phyloP scores from a whole-genome alignment of 2,797 vertebrate species.

The Selene dorsalis region DNA sequence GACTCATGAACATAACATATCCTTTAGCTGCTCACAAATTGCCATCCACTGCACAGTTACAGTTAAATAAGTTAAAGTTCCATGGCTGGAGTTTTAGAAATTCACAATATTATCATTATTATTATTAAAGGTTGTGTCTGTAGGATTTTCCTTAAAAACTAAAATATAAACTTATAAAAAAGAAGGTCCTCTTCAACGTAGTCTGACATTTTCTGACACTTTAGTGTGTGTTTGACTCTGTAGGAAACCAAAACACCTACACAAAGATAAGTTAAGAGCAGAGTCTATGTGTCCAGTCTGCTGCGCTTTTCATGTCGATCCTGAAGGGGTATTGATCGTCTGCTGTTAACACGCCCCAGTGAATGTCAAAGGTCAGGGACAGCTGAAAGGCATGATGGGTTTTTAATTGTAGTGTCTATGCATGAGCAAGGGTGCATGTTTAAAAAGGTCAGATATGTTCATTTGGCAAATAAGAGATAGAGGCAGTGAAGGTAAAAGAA shows the following conservation, averaged over 20 bases:
- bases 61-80: not conserved
- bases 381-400: slow-evolving; percentile 19
- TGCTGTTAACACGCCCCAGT: slow-evolving; percentile 1
- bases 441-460: slow-evolving; percentile 50
- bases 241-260: not conserved
- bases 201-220: no score
- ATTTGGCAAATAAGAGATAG: slow-evolving; percentile 22
- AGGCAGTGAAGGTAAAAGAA: slow-evolving; percentile 13
- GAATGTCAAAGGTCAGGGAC: slow-evolving; percentile 39
- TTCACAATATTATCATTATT: not conserved
- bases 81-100: not conserved
- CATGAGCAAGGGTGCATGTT: not conserved
- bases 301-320: not conserved
- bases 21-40: not conserved
- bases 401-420: slow-evolving; percentile 1
- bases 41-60: not conserved
- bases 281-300: not conserved
- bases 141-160: no score
- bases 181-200: not conserved
- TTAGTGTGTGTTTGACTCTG: not conserved
- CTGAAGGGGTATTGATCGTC: slow-evolving; percentile 20
- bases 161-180: no score
- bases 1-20: not conserved
- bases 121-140: no score
- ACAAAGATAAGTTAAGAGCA: slow-evolving; percentile 2